Base-by-base conservation (phyloP, 1,140 invertebrate genomes). In the Drosophila aff. region DNA sequence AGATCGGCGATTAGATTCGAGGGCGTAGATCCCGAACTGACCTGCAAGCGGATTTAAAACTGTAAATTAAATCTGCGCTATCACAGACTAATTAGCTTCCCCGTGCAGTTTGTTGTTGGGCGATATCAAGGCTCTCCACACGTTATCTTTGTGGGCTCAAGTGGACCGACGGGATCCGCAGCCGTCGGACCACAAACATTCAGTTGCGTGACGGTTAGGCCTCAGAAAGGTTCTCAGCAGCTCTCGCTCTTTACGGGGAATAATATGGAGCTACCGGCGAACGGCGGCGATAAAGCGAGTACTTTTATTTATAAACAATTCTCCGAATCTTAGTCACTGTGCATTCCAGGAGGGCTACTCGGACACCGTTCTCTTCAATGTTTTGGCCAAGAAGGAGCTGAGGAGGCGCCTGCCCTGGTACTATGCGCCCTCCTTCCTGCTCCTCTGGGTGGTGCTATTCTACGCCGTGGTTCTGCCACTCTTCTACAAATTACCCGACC, bases 391-490 rank as follows among this genome's bases (percentile, higher is more conserved):
- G 36, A 49, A 47, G 55, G 18, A 26, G 21, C 13, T 31, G 16
- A 41, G 28, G 47, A 63, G 40, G 21, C 66, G 15, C 2, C 31
- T 31, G n/a, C 59, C 67, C 5, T 92, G 91, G 74, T 82, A 64
- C 36, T 75, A 79, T 40, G 82, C 86, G 0, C 81, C 76, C 31
- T 64, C 67, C 2, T 91, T 81, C 18, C 52, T 92, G 16, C 43
- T 91, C 1, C 75, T 90, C 46, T 92, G 91, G 91, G 62, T 67
- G 50, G 65, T 57, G 2, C 65, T 92, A 4, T 84, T 92, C 50
- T 92, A 75, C 26, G 91, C 78, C 1, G 44, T 91, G 0, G 89
- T 92, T 1, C 16, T 79, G 15, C 91, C 91, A 9, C 62, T 87
- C 13, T 90, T 81, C 31, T 62, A 78, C 31, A 64, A 75, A 4